phyloP scores from a whole-genome alignment of 2,888 invertebrate species.

The Cosmia pyralina region DNA sequence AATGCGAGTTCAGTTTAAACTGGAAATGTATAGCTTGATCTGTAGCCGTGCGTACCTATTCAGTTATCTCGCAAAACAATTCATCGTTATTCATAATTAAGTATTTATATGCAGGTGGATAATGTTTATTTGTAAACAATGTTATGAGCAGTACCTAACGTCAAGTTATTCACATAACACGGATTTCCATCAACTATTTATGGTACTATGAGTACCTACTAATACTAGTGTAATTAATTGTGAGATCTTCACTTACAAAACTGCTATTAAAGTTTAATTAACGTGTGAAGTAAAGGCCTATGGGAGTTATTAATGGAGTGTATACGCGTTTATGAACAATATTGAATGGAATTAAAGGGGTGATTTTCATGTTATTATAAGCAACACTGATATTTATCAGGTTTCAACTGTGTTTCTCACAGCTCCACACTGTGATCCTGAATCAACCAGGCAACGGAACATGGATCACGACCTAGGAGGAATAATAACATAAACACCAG shows the following conservation, averaged over 20 bases:
- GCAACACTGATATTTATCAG: slow-evolving; percentile 6
- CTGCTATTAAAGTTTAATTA: slow-evolving; percentile 30
- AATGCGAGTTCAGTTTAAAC: too few species aligned
- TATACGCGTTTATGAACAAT: slow-evolving; percentile 17
- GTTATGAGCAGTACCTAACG: slow-evolving; percentile 33
- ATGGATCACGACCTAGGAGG: slow-evolving; percentile 33
- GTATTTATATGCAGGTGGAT: slow-evolving; percentile 37
- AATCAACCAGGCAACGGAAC: slow-evolving; percentile 17
- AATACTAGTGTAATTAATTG: slow-evolving; percentile 5
- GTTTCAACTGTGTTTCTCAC: slow-evolving; percentile 3
- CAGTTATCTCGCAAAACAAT: slow-evolving; percentile 16
- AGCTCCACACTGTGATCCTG: slow-evolving; percentile 8
- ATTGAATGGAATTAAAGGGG: not conserved
- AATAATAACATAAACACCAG: slow-evolving; percentile 34
- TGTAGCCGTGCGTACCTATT: too few species aligned
- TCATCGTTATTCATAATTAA: slow-evolving; percentile 21
- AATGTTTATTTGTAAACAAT: slow-evolving; percentile 28
- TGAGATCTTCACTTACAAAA: slow-evolving; percentile 19
- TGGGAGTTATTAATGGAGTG: slow-evolving; percentile 10
- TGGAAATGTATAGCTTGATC: too few species aligned
- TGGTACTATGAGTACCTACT: not conserved
- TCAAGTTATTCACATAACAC: slow-evolving; percentile 28
- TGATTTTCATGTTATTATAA: too few species aligned
- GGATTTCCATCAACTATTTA: slow-evolving; percentile 7
- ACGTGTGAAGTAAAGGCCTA: slow-evolving; percentile 20